Conservation (phyloP, 2,113 vertebrate species). For the Anoplopoma fimbria region DNA sequence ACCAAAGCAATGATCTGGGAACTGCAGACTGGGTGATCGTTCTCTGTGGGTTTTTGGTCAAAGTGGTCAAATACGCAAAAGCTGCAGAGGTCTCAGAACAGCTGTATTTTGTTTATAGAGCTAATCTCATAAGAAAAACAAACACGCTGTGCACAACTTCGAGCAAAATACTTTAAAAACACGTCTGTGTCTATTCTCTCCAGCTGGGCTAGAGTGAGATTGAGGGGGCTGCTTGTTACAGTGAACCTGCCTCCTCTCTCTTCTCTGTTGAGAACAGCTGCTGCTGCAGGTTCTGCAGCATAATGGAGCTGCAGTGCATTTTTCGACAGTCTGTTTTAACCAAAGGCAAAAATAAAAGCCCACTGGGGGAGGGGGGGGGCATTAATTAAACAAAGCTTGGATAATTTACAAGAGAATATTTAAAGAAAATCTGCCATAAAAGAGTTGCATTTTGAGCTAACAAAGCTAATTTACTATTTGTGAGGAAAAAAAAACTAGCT, state of each 20-base stretch:
- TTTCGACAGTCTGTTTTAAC: background rate
- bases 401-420: background rate
- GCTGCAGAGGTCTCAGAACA: background rate
- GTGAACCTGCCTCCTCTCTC: conserved; percentile 28
- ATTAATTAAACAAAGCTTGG: background rate
- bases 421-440: background rate
- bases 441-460: background rate
- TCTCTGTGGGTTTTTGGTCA: background rate
- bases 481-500: background rate
- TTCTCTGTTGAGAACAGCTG: conserved; percentile 27
- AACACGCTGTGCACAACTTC: background rate
- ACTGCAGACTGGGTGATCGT: background rate
- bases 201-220: conserved; percentile 38
- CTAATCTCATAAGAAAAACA: background rate
- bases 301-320: background rate
- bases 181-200: background rate
- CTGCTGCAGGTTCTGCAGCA: conserved; percentile 23
- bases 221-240: conserved; percentile 52
- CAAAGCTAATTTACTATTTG: background rate
- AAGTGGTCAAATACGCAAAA: too few relatives aligned
- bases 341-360: background rate
- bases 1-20: background rate
- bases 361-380: background rate
- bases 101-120: background rate
- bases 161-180: background rate